Conservation (phyloP, 2,113 vertebrate genomes). For the Pholis gunnellus region DNA sequence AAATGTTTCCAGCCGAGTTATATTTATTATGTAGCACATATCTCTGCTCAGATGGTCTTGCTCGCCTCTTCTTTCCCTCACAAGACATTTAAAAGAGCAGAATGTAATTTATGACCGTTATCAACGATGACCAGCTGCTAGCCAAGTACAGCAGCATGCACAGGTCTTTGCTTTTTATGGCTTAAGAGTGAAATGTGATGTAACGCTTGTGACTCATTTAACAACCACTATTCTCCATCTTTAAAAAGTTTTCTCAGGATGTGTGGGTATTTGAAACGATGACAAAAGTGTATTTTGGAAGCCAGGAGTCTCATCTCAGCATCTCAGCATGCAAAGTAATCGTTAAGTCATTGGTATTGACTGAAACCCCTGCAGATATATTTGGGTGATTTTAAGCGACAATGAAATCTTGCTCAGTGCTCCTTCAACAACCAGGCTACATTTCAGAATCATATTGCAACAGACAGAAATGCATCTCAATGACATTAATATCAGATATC, state of each 20-base stretch:
- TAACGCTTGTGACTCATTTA: neutral
- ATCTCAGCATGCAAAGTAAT: constrained; percentile 25
- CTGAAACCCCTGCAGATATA: constrained; percentile 32
- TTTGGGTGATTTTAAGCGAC: constrained; percentile 16
- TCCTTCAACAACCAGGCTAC: constrained; percentile 7
- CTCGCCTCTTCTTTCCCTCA: constrained; percentile 3
- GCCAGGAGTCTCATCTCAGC: constrained; percentile 16
- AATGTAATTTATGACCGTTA: constrained; percentile 20
- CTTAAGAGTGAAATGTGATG: constrained; percentile 22
- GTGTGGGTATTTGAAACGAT: neutral
- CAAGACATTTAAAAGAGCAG: constrained; percentile 5
- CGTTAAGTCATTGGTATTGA: constrained; percentile 34
- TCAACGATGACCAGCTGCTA: constrained; percentile 30
- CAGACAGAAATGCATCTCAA: constrained; percentile 46
- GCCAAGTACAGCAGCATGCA: constrained; percentile 11
- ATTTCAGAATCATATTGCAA: constrained; percentile 10
- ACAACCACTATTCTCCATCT: constrained; percentile 11
- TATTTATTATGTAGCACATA: neutral
- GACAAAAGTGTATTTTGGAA: neutral
- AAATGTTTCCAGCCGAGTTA: constrained; percentile 25
- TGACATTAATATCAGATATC: constrained; percentile 33
- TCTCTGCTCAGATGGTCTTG: constrained; percentile 24
- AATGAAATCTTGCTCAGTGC: constrained; percentile 35
- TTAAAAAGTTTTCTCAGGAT: neutral
- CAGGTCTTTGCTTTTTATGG: constrained; percentile 26